phyloP scores from a whole-genome alignment of 2,113 vertebrate genomes.

The Amblyopsis rosae region DNA sequence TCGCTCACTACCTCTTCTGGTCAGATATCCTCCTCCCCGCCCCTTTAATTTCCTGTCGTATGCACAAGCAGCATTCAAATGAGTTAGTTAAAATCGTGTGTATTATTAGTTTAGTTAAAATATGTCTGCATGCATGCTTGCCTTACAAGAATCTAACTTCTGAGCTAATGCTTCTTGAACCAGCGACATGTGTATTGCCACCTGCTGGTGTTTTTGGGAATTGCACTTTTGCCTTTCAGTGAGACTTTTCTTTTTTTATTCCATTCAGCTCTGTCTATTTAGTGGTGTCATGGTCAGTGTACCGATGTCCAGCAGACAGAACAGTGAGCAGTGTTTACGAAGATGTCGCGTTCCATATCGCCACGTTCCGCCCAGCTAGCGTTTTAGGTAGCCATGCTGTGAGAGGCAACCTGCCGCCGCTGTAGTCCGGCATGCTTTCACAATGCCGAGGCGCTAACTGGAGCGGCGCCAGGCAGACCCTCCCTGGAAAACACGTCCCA shows the following conservation, averaged over 20 bases:
- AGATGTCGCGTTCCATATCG: too few species aligned
- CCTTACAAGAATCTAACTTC: not conserved
- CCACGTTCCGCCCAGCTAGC: too few species aligned
- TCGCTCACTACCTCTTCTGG: constrained; percentile 98
- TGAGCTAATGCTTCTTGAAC: not conserved
- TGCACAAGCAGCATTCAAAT: not conserved
- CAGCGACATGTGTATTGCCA: not conserved
- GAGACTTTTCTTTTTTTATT: not conserved
- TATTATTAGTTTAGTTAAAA: not conserved
- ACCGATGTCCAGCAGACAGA: too few species aligned
- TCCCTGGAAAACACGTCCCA: too few species aligned
- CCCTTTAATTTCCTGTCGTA: not conserved
- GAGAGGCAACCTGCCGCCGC: too few species aligned
- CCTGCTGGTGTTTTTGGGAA: constrained; percentile 28
- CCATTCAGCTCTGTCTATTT: too few species aligned
- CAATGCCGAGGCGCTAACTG: too few species aligned
- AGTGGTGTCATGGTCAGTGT: too few species aligned
- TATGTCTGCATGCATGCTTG: not conserved
- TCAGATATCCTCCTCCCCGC: constrained; percentile 51
- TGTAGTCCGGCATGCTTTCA: too few species aligned
- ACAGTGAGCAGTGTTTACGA: too few species aligned
- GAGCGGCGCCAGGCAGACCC: too few species aligned
- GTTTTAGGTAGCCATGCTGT: too few species aligned
- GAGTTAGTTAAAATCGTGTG: not conserved
- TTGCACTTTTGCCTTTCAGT: not conserved